These are phyloP conservation scores for Peucedramus taeniatus DNA, from an alignment of 2,113 vertebrate genomes.

Conservation along the genomic window DNA sequence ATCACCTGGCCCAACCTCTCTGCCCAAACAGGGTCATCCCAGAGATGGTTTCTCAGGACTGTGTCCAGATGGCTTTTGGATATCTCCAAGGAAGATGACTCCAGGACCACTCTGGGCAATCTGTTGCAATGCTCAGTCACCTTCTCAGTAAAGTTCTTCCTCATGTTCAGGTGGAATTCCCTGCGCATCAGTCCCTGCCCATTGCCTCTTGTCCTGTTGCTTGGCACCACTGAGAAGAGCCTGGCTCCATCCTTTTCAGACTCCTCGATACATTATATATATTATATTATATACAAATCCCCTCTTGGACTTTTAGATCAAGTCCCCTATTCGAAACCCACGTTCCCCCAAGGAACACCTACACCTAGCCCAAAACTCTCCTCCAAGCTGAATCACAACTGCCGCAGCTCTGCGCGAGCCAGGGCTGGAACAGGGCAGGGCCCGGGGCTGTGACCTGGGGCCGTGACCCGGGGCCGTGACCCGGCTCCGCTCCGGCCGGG, in stretches of 20 bases:
- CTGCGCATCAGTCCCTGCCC: too few relatives aligned
- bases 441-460: background rate
- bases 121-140: background rate
- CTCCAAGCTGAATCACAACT: background rate
- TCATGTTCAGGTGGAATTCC: background rate
- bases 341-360: fast-evolving
- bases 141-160: background rate
- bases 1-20: background rate
- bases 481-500: too few relatives aligned
- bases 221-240: background rate
- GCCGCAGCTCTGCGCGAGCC: fast-evolving
- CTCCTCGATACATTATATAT: too few relatives aligned
- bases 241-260: background rate
- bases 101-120: background rate
- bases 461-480: too few relatives aligned
- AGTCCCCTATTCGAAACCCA: background rate
- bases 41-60: background rate
- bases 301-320: background rate
- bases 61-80: background rate
- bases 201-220: background rate
- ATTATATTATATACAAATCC: too few relatives aligned
- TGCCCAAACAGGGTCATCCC: background rate
- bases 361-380: background rate
- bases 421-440: background rate
- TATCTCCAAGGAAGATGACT: background rate